Evolutionary conservation across 2,888 invertebrate species (phyloP).

Genomic region (Lithosia quadra): DNA sequence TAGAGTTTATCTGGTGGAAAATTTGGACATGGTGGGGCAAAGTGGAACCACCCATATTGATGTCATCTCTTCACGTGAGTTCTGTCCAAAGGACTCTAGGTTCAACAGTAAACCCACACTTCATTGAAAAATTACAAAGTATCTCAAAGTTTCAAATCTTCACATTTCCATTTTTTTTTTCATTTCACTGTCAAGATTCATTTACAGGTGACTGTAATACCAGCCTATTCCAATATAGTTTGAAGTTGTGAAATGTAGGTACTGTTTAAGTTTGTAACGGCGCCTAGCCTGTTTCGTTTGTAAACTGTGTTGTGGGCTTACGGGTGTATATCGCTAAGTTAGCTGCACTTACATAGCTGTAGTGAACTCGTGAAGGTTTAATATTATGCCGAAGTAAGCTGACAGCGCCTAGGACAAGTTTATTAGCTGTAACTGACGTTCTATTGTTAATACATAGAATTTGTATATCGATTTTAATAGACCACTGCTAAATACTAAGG

Average conservation of each 20-base stretch:
- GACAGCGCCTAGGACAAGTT: background rate
- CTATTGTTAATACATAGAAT: background rate
- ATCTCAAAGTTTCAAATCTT: too few relatives aligned
- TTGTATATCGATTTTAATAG: background rate
- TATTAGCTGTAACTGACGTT: background rate
- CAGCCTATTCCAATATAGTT: background rate
- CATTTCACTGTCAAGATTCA: too few relatives aligned
- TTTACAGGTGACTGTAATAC: too few relatives aligned
- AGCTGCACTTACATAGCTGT: background rate
- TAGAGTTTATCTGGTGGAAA: too few relatives aligned
- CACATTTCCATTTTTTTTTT: too few relatives aligned
- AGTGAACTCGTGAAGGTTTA: background rate
- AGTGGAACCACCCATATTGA: too few relatives aligned
- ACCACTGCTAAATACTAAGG: background rate
- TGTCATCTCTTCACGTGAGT: too few relatives aligned
- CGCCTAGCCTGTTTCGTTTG: constrained; percentile 1
- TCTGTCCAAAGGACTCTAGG: too few relatives aligned
- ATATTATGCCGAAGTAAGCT: background rate
- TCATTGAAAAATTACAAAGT: too few relatives aligned
- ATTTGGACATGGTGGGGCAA: too few relatives aligned
- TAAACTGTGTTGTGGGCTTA: background rate
- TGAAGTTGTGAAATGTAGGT: background rate
- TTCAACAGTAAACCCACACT: too few relatives aligned
- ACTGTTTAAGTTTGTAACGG: background rate
- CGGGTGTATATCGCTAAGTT: background rate